Percentiles rank a stretch among this genome's conserved stretches.
Conservation (phyloP, 2,113 vertebrate species). For the Phrynocephalus versicolor region DNA sequence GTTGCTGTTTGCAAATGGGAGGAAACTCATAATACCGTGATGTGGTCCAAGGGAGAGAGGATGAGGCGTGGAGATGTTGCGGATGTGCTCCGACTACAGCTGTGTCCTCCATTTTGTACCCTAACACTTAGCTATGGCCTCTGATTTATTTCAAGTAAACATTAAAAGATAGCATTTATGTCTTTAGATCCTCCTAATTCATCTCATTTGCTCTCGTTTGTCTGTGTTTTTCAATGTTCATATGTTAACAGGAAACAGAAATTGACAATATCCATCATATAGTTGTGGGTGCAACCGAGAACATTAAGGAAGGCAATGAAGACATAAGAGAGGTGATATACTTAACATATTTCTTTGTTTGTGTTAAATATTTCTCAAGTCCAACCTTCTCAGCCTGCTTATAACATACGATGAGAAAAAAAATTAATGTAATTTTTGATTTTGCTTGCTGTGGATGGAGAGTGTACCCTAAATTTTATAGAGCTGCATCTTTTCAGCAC, state of each 20-base stretch:
- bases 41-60: not conserved
- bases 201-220: not conserved
- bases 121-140: not conserved
- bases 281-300: slow-evolving; percentile 95
- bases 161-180: not conserved
- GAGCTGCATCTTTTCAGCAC: not conserved
- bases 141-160: not conserved
- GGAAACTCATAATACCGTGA: not conserved
- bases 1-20: not conserved
- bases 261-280: slow-evolving; percentile 94
- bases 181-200: not conserved
- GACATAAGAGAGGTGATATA: slow-evolving; percentile 92
- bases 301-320: slow-evolving; percentile 98
- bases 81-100: too few species aligned
- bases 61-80: not conserved
- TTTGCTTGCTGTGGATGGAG: too few species aligned
- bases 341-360: not conserved
- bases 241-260: slow-evolving; percentile 83
- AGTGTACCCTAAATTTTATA: not conserved
- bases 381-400: not conserved
- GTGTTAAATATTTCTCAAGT: not conserved
- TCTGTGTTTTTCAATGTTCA: not conserved
- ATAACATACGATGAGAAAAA: not conserved
- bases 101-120: not conserved
- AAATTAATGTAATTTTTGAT: not conserved